phyloP scores from a whole-genome alignment of 2,797 vertebrate genomes.

The Halcyon badia region DNA sequence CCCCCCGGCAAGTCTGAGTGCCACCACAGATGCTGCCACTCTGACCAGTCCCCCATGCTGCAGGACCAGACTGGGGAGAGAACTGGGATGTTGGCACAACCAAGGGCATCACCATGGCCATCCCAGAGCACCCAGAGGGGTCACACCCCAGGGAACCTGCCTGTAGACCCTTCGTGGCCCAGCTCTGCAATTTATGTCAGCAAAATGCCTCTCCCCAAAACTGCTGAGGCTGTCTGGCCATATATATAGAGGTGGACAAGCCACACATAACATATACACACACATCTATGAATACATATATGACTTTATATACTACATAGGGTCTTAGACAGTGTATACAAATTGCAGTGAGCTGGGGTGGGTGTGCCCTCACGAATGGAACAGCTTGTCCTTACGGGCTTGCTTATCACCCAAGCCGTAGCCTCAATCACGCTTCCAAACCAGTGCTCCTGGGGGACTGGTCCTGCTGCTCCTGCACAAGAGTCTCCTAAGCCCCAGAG shows the following conservation, averaged over 20 bases:
- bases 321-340: background rate
- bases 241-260: background rate
- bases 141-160: background rate
- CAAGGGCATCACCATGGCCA: fast-evolving
- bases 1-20: background rate
- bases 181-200: background rate
- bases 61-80: background rate
- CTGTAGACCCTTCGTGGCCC: background rate
- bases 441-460: background rate
- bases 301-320: background rate
- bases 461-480: background rate
- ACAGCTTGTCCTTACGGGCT: background rate
- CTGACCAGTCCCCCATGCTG: background rate
- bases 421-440: background rate
- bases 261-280: fast-evolving
- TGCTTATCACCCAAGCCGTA: fast-evolving
- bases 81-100: background rate
- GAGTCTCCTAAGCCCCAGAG: background rate
- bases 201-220: background rate
- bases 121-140: background rate
- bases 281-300: fast-evolving
- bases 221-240: background rate
- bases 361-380: background rate
- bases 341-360: background rate
- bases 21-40: fast-evolving